Base-by-base conservation (phyloP, 2,797 vertebrate genomes). In the Sebastes iracundus region DNA sequence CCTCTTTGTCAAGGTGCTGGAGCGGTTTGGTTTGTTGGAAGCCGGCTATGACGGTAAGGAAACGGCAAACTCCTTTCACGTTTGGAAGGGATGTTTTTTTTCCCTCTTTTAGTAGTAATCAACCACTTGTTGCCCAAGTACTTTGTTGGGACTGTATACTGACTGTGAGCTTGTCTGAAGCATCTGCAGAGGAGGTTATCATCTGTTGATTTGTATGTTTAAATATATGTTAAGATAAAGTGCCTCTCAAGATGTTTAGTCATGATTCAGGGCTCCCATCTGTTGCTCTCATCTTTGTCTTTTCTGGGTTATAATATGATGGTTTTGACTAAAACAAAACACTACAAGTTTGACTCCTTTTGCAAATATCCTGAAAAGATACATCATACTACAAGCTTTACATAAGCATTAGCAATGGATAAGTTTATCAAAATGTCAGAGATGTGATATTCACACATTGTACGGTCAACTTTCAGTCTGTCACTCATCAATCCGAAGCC, bases 11-110 rank as follows among this genome's bases (percentile, higher is more conserved):
- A 99, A 99, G 96, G 96, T 97, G 87, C 95, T 99, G 96, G 97
- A 98, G 94, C 97, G 97, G 91, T 99, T 99, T 96, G 98, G 98
- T 90, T 96, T 99, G 92, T 96, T 99, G 94, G 97, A 98, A 92
- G 93, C 95, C 4, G 93, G 94, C 94, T 96, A 97, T 90, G 97
- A 98, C 95, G 98, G 98, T 99, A 98, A 99, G 98, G 88, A 91
- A 91, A 74, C 3, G 3, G 27, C 30, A 60, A 61, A 83, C 27
- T 82, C 8, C 12, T 28, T 49, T 60, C 1, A 10, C n/a, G 35
- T 22, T 18, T 25, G 25, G 16, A 55, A 7, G 27, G 30, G 20
- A 6, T 32, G 20, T 8, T 46, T 66, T 59, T 58, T 16, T 32
- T 0, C 67, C 18, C 56, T 23, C 18, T 69, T 6, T 28, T 13